phyloP scores from a whole-genome alignment of 2,888 invertebrate species.

The Heteromyza rotundicornis region DNA sequence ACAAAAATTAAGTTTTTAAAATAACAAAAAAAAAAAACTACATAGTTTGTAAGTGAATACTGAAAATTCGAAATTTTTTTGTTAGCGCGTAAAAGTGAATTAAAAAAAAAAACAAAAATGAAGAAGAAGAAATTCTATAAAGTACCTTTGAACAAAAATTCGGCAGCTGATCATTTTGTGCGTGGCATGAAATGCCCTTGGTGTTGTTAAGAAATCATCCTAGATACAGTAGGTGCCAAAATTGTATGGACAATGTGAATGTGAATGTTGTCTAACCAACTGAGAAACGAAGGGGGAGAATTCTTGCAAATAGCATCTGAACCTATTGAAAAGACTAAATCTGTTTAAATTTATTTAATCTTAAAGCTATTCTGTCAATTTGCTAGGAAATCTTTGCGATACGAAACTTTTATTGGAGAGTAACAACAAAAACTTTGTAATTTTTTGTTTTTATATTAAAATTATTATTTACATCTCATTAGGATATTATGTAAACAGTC shows the following conservation, averaged over 20 bases:
- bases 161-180: too few species aligned
- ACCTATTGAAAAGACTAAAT: constrained; percentile 4
- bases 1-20: background rate
- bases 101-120: too few species aligned
- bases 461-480: background rate
- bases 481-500: background rate
- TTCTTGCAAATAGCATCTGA: background rate
- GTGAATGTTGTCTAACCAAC: constrained; percentile 11
- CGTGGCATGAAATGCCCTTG: too few species aligned
- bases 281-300: constrained; percentile 1
- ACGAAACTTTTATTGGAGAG: too few species aligned
- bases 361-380: background rate
- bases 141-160: constrained; percentile 31
- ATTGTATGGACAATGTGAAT: background rate
- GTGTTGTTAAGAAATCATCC: too few species aligned
- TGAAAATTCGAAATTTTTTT: constrained; percentile 10
- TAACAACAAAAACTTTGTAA: too few species aligned
- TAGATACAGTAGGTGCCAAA: constrained; percentile 49
- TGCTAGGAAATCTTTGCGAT: background rate
- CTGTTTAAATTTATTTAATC: background rate
- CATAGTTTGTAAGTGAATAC: constrained; percentile 22
- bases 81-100: constrained; percentile 25
- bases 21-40: too few species aligned
- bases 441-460: too few species aligned
- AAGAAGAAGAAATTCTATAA: too few species aligned